Base-by-base conservation (phyloP, 1,140 invertebrate species). In the Homarus americanus region DNA sequence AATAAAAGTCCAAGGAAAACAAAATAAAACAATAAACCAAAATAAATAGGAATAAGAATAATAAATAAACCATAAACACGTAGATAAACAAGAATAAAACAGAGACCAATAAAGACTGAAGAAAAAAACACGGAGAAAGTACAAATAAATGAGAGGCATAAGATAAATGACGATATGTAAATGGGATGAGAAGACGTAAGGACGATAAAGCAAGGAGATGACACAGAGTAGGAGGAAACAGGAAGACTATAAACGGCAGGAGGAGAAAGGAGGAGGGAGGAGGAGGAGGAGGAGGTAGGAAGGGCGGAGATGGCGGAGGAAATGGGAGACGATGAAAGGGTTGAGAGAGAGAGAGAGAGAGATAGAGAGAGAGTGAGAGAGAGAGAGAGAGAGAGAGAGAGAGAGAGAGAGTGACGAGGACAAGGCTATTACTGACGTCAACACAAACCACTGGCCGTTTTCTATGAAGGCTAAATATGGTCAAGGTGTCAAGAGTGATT, bases 231-330 rank as follows among this genome's bases (percentile, higher is more conserved):
- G 2, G 34, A 36, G 12, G 40, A 78, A 41, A 12, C 9, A 78
- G 75, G 24, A 78, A 36, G n/a, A 78, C 0, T 9, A 41, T 10
- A 40, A 41, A 36, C 24, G 38, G 75, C 10, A 34, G 75, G 36
- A 78, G 38, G 24, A 78, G 38, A 78, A 72, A 72, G 32, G 24
- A 72, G 7, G 32, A 72, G 24, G 44, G 66, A 69, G 66, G 66
- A 69, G 20, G 66, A 69, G 17, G 41, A 66, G 0, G 53, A 41
- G 32, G 80, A 58, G 49, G 20, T 0, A 36, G 53, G 1, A 53
- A n/a, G 58, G 15, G 41, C 10, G 15, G 44, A 49, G 15, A 15
- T 7, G 15, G 44, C 5, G 15, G 44, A 49, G 15, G 44, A 49
- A 49, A 15, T 7, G 24, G 66, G 7, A 72, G 66, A 28, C 5